Percentiles rank a stretch among this genome's conserved stretches.
phyloP scores from a whole-genome alignment of 2,113 vertebrate genomes.

The Malurus melanocephalus region DNA sequence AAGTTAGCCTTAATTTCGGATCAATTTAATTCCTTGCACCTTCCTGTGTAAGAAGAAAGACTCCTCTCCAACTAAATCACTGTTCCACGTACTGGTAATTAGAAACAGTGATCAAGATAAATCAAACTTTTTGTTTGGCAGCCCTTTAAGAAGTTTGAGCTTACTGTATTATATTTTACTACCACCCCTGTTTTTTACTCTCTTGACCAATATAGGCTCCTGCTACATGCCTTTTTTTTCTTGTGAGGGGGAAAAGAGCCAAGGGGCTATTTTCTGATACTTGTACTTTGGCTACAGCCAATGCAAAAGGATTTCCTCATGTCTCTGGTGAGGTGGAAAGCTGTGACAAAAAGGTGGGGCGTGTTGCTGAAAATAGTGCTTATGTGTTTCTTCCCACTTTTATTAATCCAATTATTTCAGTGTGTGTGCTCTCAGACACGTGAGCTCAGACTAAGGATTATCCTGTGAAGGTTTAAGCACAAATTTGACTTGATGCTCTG shows the following conservation, averaged over 20 bases:
- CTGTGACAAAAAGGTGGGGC: neutral
- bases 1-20: neutral
- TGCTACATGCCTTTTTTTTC: neutral
- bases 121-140: neutral
- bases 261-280: neutral
- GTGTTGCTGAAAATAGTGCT: neutral
- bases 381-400: neutral
- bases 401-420: neutral
- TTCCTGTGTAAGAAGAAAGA: neutral
- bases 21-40: neutral
- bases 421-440: neutral
- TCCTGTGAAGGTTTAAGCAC: neutral
- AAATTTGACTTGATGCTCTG: neutral
- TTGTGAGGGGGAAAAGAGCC: neutral
- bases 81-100: neutral
- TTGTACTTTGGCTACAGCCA: neutral
- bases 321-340: neutral
- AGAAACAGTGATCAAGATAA: neutral
- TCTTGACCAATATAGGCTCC: neutral
- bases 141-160: neutral
- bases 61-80: neutral
- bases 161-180: neutral
- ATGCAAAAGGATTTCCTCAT: neutral
- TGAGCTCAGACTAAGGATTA: neutral
- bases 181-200: neutral